phyloP scores from a whole-genome alignment of 2,888 invertebrate species.

The Pollenia griseotomentosa region DNA sequence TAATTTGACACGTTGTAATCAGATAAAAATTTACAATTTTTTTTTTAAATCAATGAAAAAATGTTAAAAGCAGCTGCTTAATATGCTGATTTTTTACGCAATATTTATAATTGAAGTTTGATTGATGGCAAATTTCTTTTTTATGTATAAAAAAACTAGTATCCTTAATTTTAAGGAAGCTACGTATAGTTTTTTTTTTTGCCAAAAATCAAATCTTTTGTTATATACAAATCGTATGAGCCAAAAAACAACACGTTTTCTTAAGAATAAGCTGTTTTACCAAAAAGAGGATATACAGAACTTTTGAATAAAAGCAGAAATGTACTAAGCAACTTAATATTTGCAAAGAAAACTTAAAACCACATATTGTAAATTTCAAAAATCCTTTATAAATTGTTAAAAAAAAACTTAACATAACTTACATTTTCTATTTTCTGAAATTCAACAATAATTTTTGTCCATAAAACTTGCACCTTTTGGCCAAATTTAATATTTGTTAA shows the following conservation, averaged over 20 bases:
- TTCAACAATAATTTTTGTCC: too few relatives aligned
- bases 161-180: too few relatives aligned
- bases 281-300: conserved; percentile 11
- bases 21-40: conserved; percentile 21
- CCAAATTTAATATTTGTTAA: too few relatives aligned
- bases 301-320: neutral
- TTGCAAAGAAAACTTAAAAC: neutral
- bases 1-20: conserved; percentile 50
- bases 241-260: too few relatives aligned
- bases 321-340: neutral
- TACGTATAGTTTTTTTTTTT: too few relatives aligned
- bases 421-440: too few relatives aligned
- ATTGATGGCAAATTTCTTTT: too few relatives aligned
- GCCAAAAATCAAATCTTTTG: too few relatives aligned
- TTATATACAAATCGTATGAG: too few relatives aligned
- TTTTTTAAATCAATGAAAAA: neutral
- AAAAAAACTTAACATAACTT: neutral
- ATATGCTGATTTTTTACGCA: conserved; percentile 2
- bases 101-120: neutral
- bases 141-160: too few relatives aligned
- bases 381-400: neutral
- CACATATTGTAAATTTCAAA: neutral
- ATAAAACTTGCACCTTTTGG: too few relatives aligned
- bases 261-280: neutral
- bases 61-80: neutral